These are phyloP conservation scores for Ochlodes sylvanus DNA, from an alignment of 2,888 invertebrate species.

Conservation along the genomic window DNA sequence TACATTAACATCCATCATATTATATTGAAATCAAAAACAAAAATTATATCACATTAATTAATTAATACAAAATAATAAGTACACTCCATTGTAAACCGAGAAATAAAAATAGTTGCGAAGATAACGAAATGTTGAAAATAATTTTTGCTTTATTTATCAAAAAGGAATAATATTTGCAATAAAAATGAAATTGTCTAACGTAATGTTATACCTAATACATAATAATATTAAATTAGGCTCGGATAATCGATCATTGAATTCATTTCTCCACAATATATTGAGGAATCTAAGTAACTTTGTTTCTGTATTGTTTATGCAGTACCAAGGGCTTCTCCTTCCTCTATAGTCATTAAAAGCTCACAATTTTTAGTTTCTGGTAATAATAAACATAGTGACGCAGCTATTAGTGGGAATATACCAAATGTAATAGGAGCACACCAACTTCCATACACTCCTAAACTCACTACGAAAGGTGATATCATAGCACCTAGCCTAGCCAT, in stretches of 20 bases:
- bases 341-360: slow-evolving; percentile 89
- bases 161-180: neutral
- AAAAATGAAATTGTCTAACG: neutral
- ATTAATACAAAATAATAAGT: too few relatives aligned
- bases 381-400: slow-evolving; percentile 86
- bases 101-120: too few relatives aligned
- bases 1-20: too few relatives aligned
- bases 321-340: slow-evolving; percentile 87
- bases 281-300: slow-evolving; percentile 7
- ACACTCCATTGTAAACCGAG: too few relatives aligned
- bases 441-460: slow-evolving; percentile 77
- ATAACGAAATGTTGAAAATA: neutral
- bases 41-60: too few relatives aligned
- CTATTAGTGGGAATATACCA: slow-evolving; percentile 87
- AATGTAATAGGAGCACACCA: slow-evolving; percentile 90
- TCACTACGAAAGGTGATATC: slow-evolving; percentile 91
- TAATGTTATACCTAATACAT: neutral
- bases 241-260: neutral
- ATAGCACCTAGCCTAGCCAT: slow-evolving; percentile 93
- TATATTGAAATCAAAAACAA: too few relatives aligned
- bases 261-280: neutral
- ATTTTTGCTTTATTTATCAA: neutral
- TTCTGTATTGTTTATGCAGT: neutral
- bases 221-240: neutral
- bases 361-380: slow-evolving; percentile 92